Evolutionary conservation across 2,113 vertebrate species (phyloP).

Genomic region (Cricetomys ansorgei): DNA sequence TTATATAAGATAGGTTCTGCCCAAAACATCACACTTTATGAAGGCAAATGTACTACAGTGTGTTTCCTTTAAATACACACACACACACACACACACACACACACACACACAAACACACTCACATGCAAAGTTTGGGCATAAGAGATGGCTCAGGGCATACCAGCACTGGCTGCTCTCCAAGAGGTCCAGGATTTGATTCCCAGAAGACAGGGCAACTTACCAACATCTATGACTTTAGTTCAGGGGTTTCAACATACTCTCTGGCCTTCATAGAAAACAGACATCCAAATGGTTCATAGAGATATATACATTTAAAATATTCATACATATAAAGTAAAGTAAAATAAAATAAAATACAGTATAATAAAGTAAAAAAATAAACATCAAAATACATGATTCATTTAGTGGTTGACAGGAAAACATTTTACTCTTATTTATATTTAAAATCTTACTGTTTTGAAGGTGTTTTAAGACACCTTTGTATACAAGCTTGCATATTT

Average conservation of each 20-base stretch:
- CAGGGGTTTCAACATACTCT: accelerated
- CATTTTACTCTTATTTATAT: background rate
- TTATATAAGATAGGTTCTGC: background rate
- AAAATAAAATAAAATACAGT: too few relatives aligned
- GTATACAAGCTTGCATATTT: too few relatives aligned
- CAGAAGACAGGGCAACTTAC: too few relatives aligned
- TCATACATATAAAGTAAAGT: background rate
- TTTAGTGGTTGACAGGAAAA: background rate
- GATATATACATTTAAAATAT: background rate
- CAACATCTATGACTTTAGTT: too few relatives aligned
- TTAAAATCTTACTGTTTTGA: background rate
- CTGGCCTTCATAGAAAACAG: background rate
- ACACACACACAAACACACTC: too few relatives aligned
- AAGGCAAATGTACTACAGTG: background rate
- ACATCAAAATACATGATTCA: too few relatives aligned
- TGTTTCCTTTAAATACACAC: background rate
- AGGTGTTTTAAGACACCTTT: background rate
- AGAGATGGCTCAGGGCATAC: background rate
- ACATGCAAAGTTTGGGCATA: background rate
- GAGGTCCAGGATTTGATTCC: too few relatives aligned
- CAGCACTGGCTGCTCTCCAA: background rate
- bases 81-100: too few relatives aligned
- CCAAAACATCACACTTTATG: background rate
- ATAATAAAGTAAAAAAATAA: too few relatives aligned
- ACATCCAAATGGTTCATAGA: background rate